Evolutionary conservation across 2,113 vertebrate species (phyloP).

Genomic region (Pao palembangensis): DNA sequence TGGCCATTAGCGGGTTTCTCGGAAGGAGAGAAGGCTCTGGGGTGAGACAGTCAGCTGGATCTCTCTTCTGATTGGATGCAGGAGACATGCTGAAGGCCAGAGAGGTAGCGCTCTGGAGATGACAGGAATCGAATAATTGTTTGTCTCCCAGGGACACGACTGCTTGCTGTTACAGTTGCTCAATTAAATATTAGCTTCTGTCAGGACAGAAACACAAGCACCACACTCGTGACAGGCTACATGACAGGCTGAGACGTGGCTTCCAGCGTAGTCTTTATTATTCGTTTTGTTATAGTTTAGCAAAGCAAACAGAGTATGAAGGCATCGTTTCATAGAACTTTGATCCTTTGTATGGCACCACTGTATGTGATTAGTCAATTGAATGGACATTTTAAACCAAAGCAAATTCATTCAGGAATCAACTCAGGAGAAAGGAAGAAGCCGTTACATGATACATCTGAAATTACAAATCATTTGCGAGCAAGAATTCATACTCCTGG

Average conservation of each 20-base stretch:
- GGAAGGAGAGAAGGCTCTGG: conserved; percentile 4
- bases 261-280: conserved; percentile 74
- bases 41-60: conserved; percentile 32
- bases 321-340: conserved; percentile 73
- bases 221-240: conserved; percentile 12
- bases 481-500: conserved; percentile 50
- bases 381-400: conserved; percentile 50
- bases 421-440: conserved; percentile 35
- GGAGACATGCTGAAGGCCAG: conserved; percentile 36
- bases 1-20: conserved; percentile 23
- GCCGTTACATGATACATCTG: conserved; percentile 60
- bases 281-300: conserved; percentile 74
- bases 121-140: conserved; percentile 50
- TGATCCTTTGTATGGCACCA: conserved; percentile 72
- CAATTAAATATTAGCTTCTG: conserved; percentile 13
- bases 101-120: conserved; percentile 35
- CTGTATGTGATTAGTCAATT: conserved; percentile 61
- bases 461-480: conserved; percentile 70
- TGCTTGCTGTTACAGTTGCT: conserved; percentile 34
- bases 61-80: conserved; percentile 41
- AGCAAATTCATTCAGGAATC: conserved; percentile 28
- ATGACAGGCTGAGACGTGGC: conserved; percentile 47
- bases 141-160: conserved; percentile 36
- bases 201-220: conserved; percentile 11
- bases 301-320: conserved; percentile 84